phyloP scores from a whole-genome alignment of 2,888 invertebrate species.

The Homarus gammarus region DNA sequence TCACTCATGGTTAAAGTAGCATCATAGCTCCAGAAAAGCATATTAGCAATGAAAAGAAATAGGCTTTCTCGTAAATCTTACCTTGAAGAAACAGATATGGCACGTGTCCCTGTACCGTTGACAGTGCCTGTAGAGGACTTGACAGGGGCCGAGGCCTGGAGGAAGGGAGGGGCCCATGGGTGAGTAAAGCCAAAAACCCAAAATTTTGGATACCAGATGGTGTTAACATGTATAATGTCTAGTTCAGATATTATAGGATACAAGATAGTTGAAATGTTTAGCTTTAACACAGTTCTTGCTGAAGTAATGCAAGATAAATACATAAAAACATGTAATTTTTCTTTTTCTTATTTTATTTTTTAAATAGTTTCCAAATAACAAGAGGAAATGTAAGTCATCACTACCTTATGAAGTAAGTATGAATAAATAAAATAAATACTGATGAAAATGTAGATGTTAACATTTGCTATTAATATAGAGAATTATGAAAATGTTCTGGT shows the following conservation, averaged over 20 bases:
- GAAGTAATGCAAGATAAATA: not conserved
- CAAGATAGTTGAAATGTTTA: conserved; percentile 6
- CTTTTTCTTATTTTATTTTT: no score
- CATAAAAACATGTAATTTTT: not conserved
- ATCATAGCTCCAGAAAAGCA: no score
- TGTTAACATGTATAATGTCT: conserved; percentile 19
- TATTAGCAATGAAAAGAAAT: not conserved
- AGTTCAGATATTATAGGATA: conserved; percentile 55
- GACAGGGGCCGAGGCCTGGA: conserved; percentile 69
- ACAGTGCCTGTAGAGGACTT: conserved; percentile 67
- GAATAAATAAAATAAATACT: not conserved
- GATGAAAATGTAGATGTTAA: not conserved
- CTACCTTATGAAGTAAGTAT: no score
- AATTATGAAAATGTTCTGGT: not conserved
- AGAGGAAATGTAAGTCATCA: not conserved
- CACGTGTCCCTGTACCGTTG: conserved; percentile 67
- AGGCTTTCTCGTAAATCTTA: conserved; percentile 22
- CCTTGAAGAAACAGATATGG: conserved; percentile 66
- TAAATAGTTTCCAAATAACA: not conserved
- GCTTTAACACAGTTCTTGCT: not conserved
- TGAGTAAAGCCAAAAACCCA: conserved; percentile 47
- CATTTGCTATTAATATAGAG: not conserved
- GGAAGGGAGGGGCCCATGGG: conserved; percentile 50
- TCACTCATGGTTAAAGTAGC: no score
- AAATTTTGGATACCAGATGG: conserved; percentile 12